Base-by-base conservation (phyloP, 2,113 vertebrate species). In the Anguilla japonica region DNA sequence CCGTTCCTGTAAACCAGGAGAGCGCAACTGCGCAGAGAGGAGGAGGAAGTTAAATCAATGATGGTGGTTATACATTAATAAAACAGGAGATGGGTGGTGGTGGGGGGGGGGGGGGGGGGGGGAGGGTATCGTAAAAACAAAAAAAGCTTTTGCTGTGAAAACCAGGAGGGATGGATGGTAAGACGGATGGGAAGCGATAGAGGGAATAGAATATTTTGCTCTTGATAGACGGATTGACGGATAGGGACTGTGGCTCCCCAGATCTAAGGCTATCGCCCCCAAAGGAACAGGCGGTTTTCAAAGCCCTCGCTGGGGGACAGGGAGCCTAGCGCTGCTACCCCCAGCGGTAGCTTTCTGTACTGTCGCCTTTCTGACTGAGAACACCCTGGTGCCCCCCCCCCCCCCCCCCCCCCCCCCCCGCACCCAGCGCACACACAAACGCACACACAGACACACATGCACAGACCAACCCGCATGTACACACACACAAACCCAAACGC, bases 31-130 rank as follows among this genome's bases (percentile, higher is more conserved):
- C 22, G 46, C 75, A 79, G 15, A 80, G 8, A 85, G 75, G n/a
- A 40, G 53, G 41, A 79, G 29, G 75, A 41, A 56, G 34, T 34
- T 79, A 39, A 50, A 79, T 26, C 29, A 41, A 79, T 79, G 71
- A 79, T 79, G 71, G 84, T 79, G 84, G 75, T 85, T 26, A 81
- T 79, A 39, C 46, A 84, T 84, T 67, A 46, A 84, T 84, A 71
- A 80, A 80, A 85, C 43, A 79, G 41, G 50, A 26, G 50, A 14
- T 7, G 34, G 34, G 34, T 34, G 34, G 34, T 34, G 34, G 34
- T 34, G 34, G 34, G 0, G 34, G 34, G 0, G 34, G 34, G 0
- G 34, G 34, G 0, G 34, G 34, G 0, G 5, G 34, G 34, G 26
- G 34, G 20, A n/a, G 39, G n/a, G 46, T 41, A 63, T 20, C 14